Evolutionary conservation across 2,888 invertebrate genomes (phyloP), one percentile per base, ranked within the genome.

Genomic region (Stegophylla sp.): DNA sequence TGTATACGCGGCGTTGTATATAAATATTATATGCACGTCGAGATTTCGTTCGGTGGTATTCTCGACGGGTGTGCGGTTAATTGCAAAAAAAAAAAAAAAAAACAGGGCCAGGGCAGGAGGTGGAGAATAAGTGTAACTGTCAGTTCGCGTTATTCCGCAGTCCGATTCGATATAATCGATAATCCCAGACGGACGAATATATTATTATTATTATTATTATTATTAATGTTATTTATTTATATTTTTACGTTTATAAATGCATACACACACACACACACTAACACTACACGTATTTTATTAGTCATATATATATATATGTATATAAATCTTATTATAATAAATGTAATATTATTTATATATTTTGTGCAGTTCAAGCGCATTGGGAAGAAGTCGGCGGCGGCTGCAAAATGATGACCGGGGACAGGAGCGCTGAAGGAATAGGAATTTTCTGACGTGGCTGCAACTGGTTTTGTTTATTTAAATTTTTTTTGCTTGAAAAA

Each of bases 391-490:
- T 1, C 17, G 3, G 5, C 67, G 69, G 28, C 7, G 13, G 51
- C 12, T 26, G n/a, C 69, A 51, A 69, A 69, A 53, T 34, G 51
- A 66, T 45, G 9, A 53, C 53, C n/a, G 48, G 26, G 12, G 45
- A 26, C 48, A 26, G 45, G 48, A 26, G 51, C 51, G 34, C 51
- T 34, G 51, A 69, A 13, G 69, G 20, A 69, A 69, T 69, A 34
- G 69, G 28, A 51, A 69, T 69, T 34, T 69, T 28, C 48, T n/a
- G 34, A 17, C 34, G 1, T 34, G 5, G 34, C n/a, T n/a, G n/a
- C 69, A 69, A 69, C 69, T 69, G 69, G 69, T 69, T 69, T 69
- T 5, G 13, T 53, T 34, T 51, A 51, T 69, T 69, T 51, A 51
- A 53, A 28, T 69, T 28, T 48, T 48, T 48, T 48, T 45, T 66